Conservation (phyloP, 1,140 invertebrate genomes). For the Calosoma granatense region DNA sequence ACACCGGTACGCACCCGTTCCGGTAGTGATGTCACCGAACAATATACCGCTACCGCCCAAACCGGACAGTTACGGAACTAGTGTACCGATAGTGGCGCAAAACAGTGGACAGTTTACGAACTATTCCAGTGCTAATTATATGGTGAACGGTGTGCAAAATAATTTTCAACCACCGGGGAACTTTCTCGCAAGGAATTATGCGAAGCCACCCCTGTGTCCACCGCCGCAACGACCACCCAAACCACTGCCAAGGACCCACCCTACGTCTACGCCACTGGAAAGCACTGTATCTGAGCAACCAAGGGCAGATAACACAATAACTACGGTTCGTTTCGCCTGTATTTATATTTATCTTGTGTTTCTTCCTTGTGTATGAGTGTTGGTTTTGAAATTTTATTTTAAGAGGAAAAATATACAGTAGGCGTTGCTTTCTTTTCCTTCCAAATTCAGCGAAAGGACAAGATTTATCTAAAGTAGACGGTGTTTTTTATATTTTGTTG, state of each 20-base stretch:
- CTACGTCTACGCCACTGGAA: constrained; percentile 10
- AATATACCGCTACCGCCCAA: background rate
- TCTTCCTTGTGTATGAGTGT: too few relatives aligned
- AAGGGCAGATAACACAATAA: background rate
- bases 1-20: background rate
- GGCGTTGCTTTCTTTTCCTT: too few relatives aligned
- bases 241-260: constrained; percentile 9
- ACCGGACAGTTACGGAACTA: background rate
- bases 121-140: too few relatives aligned
- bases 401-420: too few relatives aligned
- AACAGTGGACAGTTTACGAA: background rate
- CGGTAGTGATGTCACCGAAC: background rate
- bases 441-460: too few relatives aligned
- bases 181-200: background rate
- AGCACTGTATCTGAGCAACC: background rate
- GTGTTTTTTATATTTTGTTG: too few relatives aligned
- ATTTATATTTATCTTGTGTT: too few relatives aligned
- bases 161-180: too few relatives aligned
- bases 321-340: too few relatives aligned
- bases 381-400: too few relatives aligned
- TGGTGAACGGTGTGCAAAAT: too few relatives aligned
- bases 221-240: constrained; percentile 10
- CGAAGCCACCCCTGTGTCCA: background rate
- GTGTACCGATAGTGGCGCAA: background rate
- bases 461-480: too few relatives aligned